A percentile compares a stretch with the other conserved stretches of the same genome.
These are phyloP conservation scores for Plestiodon gilberti DNA, from an alignment of 2,113 vertebrate species.

Conservation along the genomic window DNA sequence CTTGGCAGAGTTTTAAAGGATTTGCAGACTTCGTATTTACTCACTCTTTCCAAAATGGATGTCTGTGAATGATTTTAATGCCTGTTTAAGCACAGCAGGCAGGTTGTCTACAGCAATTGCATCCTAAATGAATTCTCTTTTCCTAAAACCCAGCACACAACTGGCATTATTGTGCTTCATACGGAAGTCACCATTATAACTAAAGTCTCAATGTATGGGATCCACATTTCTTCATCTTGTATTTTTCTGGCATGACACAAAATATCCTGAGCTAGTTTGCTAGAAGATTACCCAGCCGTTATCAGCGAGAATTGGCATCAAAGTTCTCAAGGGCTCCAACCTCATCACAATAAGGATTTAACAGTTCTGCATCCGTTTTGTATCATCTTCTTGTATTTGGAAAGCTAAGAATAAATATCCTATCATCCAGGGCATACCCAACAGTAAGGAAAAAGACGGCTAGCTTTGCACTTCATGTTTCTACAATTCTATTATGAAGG, in stretches of 20 bases:
- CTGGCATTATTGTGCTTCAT: background rate
- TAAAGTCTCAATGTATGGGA: background rate
- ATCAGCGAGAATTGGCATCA: background rate
- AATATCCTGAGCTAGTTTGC: fast-evolving
- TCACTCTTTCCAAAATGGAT: background rate
- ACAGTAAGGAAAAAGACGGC: background rate
- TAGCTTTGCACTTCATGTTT: background rate
- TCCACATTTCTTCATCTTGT: background rate
- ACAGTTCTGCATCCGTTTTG: background rate
- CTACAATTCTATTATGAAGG: background rate
- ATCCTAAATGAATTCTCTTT: background rate
- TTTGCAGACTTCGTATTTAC: background rate
- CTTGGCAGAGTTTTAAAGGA: background rate
- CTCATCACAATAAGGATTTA: background rate
- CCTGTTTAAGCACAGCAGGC: background rate
- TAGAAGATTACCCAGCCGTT: background rate
- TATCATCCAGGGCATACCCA: background rate
- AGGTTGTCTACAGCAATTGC: background rate
- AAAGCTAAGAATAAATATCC: fast-evolving
- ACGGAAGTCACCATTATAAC: background rate
- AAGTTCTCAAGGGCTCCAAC: background rate
- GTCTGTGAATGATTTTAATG: background rate
- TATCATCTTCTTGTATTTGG: too few species aligned
- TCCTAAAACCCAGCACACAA: background rate
- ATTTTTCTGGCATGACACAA: background rate